phyloP scores from a whole-genome alignment of 2,888 invertebrate genomes.

The Orthosia incerta region DNA sequence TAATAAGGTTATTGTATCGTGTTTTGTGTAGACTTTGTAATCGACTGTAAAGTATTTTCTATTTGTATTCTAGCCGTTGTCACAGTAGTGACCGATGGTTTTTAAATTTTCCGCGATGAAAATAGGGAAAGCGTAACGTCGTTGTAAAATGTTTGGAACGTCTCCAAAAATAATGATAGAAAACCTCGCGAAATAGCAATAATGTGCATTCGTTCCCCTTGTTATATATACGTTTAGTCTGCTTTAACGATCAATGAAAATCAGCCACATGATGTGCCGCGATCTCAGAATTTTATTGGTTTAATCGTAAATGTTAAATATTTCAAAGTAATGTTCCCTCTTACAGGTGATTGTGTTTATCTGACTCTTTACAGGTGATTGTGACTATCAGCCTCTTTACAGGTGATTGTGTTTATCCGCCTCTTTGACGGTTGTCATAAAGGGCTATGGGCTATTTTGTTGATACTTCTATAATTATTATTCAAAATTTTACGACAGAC shows the following conservation, averaged over 20 bases:
- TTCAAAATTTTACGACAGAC: too few relatives aligned
- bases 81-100: conserved; percentile 90
- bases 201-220: conserved; percentile 76
- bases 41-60: conserved; percentile 88
- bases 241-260: conserved; percentile 66
- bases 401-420: conserved; percentile 22
- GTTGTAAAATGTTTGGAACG: conserved; percentile 87
- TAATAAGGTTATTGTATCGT: conserved; percentile 37
- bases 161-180: conserved; percentile 88
- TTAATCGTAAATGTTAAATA: conserved; percentile 43
- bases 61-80: conserved; percentile 89
- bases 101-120: conserved; percentile 90
- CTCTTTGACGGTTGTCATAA: neutral
- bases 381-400: conserved; percentile 12
- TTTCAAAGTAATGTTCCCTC: conserved; percentile 24
- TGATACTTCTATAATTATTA: neutral
- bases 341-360: conserved; percentile 26
- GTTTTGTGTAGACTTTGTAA: conserved; percentile 81
- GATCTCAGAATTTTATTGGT: conserved; percentile 44
- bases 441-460: conserved; percentile 8
- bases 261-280: conserved; percentile 39
- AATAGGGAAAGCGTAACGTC: conserved; percentile 90
- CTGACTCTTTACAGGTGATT: conserved; percentile 18
- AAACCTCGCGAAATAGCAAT: conserved; percentile 83
- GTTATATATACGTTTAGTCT: conserved; percentile 64